Percentiles rank a stretch among this genome's conserved stretches.
These are phyloP conservation scores for Aegotheles bennettii DNA, from an alignment of 2,113 vertebrate genomes.

Conservation along the genomic window DNA sequence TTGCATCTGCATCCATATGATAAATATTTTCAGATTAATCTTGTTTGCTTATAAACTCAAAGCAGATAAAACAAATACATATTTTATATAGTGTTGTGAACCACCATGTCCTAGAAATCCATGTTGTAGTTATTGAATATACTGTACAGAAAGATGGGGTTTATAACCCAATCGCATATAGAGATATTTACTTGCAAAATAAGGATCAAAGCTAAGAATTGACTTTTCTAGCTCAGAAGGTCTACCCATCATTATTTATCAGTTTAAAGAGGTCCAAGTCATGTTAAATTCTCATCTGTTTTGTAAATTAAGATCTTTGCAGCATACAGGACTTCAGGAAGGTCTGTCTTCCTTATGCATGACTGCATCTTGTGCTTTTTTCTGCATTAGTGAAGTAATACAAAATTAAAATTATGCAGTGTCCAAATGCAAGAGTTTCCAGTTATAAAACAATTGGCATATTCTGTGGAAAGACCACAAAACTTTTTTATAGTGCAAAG, in stretches of 20 bases:
- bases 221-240: background rate
- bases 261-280: background rate
- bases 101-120: background rate
- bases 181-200: background rate
- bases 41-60: background rate
- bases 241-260: background rate
- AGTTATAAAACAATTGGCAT: background rate
- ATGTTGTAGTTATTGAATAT: background rate
- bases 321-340: background rate
- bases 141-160: background rate
- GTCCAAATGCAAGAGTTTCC: background rate
- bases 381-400: background rate
- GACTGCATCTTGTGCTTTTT: background rate
- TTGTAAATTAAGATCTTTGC: background rate
- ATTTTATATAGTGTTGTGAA: background rate
- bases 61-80: background rate
- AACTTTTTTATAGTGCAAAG: background rate
- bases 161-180: background rate
- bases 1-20: background rate
- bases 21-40: background rate
- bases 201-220: background rate
- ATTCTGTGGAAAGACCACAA: background rate
- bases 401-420: background rate
- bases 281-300: background rate
- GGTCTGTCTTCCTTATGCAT: background rate